A percentile compares a stretch with the other conserved stretches of the same genome.
These are phyloP conservation scores for Arizona elegans DNA, from an alignment of 2,113 vertebrate species.

Conservation along the genomic window DNA sequence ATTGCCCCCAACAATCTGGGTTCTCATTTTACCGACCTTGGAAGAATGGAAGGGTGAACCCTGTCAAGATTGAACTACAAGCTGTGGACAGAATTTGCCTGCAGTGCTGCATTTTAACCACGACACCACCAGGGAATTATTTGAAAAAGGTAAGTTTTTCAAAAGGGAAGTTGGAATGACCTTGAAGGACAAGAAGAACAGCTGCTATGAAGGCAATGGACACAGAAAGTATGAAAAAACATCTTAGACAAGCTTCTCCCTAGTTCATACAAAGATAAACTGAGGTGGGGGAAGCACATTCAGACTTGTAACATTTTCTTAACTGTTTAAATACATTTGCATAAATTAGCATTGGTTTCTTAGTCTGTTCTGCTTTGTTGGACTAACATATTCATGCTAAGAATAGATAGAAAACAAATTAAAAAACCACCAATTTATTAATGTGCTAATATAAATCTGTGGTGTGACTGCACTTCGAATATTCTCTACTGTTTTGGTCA, in stretches of 20 bases:
- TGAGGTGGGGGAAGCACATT: background rate
- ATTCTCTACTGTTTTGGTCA: background rate
- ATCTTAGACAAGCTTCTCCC: background rate
- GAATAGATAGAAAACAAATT: background rate
- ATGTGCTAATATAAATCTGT: background rate
- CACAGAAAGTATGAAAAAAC: background rate
- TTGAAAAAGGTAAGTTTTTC: background rate
- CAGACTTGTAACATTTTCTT: background rate
- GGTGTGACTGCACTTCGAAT: background rate
- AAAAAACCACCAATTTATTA: background rate
- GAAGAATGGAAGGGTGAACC: no score
- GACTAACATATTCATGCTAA: background rate
- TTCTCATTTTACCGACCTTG: background rate
- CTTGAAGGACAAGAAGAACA: background rate
- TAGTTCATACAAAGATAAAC: background rate
- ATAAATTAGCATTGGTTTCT: background rate
- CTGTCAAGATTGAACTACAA: background rate
- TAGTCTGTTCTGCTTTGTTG: background rate
- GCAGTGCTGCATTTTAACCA: background rate
- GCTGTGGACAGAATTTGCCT: background rate
- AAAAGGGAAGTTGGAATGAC: background rate
- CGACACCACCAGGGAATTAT: background rate
- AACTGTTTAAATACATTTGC: background rate
- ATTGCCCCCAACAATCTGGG: background rate
- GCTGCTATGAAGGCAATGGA: background rate